Conservation (phyloP, 2,797 vertebrate genomes). For the Malacoctenus gilli region DNA sequence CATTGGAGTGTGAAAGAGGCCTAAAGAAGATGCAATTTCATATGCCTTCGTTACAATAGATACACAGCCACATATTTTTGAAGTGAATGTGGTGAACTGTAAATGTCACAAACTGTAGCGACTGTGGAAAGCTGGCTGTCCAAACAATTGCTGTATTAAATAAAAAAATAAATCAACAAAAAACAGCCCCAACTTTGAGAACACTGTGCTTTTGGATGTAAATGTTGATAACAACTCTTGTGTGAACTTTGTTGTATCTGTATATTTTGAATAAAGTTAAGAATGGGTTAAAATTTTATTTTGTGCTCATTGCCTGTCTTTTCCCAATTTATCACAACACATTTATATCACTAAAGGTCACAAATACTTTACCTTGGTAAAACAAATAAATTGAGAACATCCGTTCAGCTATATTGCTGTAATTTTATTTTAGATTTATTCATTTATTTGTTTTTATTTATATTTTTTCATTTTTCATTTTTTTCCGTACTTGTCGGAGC, state of each 20-base stretch:
- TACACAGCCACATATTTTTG: slow-evolving; percentile 19
- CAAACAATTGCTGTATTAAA: slow-evolving; percentile 43
- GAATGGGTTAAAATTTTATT: slow-evolving; percentile 9
- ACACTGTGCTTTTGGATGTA: slow-evolving; percentile 57
- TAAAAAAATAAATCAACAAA: no score
- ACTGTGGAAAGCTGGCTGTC: slow-evolving; percentile 36
- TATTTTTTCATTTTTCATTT: neutral
- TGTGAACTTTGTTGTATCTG: slow-evolving; percentile 27
- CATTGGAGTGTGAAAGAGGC: neutral
- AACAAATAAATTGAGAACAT: no score
- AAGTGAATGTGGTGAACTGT: slow-evolving; percentile 2
- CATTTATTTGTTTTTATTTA: neutral
- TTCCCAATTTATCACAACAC: no score
- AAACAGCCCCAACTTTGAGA: slow-evolving; percentile 28
- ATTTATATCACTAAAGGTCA: no score
- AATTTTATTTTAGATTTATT: neutral
- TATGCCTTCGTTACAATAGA: slow-evolving; percentile 42
- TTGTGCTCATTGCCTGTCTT: no score
- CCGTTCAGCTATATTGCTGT: no score
- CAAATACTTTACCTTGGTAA: no score
- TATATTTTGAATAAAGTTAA: slow-evolving; percentile 65
- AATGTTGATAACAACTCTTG: slow-evolving; percentile 33
- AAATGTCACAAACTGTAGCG: slow-evolving; percentile 30
- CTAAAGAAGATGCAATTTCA: slow-evolving; percentile 39
- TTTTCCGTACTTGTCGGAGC: neutral